These are phyloP conservation scores for Denticeps clupeoides DNA, from an alignment of 2,797 vertebrate species.

Conservation along the genomic window DNA sequence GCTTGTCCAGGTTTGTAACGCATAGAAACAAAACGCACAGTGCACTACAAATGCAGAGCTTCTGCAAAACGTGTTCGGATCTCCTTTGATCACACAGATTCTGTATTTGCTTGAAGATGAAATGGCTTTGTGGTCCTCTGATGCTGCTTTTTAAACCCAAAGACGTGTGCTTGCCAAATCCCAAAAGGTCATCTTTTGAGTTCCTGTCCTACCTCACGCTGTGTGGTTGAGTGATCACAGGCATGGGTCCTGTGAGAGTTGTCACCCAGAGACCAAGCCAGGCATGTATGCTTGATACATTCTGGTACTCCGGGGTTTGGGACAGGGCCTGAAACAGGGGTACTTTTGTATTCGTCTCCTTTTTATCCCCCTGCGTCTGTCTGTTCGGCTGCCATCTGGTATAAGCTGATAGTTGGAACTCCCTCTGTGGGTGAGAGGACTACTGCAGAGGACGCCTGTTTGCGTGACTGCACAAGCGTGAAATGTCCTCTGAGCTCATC, in stretches of 20 bases:
- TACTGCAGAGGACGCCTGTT: conserved; percentile 46
- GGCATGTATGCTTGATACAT: conserved; percentile 26
- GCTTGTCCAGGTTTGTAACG: conserved; percentile 76
- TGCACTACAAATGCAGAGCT: too few relatives aligned
- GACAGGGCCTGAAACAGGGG: conserved; percentile 12
- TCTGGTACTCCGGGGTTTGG: conserved; percentile 34
- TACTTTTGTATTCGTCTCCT: conserved; percentile 28
- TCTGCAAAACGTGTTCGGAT: too few relatives aligned
- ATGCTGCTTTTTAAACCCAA: too few relatives aligned
- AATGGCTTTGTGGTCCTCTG: too few relatives aligned
- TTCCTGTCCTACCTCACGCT: too few relatives aligned
- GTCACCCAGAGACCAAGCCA: conserved; percentile 8
- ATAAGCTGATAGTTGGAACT: conserved; percentile 35
- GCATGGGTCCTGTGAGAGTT: background rate
- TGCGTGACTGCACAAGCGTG: conserved; percentile 42
- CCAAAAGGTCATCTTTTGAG: too few relatives aligned
- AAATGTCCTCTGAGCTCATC: conserved; percentile 27
- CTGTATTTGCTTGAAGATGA: too few relatives aligned
- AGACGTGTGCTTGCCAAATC: too few relatives aligned
- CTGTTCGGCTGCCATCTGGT: conserved; percentile 46
- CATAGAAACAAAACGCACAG: conserved; percentile 2
- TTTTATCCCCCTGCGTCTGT: background rate
- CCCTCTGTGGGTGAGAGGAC: conserved; percentile 35
- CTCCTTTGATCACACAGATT: too few relatives aligned
- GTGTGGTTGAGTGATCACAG: background rate